phyloP scores from a whole-genome alignment of 2,888 invertebrate species.

The Pandemis heparana region DNA sequence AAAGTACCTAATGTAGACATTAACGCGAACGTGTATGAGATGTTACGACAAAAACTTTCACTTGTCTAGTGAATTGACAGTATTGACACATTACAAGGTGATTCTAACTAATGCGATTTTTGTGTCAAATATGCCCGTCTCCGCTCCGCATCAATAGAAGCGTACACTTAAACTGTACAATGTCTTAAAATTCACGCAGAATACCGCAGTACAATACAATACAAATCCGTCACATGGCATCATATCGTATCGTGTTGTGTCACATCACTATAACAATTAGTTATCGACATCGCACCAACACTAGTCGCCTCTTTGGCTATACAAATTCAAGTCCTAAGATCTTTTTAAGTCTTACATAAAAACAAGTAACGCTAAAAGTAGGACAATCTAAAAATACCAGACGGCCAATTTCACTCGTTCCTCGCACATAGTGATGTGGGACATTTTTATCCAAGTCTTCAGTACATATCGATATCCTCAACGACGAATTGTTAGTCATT shows the following conservation, averaged over 20 bases:
- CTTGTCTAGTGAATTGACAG: no score
- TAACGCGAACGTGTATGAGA: no score
- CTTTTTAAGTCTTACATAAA: slow-evolving; percentile 1
- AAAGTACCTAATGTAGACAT: no score
- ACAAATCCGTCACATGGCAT: background rate
- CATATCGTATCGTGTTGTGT: background rate
- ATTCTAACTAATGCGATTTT: no score
- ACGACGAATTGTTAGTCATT: background rate
- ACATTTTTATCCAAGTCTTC: background rate
- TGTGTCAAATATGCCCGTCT: no score
- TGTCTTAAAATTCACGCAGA: no score
- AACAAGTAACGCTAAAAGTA: background rate
- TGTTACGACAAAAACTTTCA: no score
- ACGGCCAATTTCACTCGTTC: background rate
- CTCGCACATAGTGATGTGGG: background rate
- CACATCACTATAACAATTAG: background rate
- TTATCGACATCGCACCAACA: background rate
- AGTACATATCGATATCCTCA: background rate
- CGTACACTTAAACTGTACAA: no score
- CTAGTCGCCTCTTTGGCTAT: background rate
- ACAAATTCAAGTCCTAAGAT: slow-evolving; percentile 5
- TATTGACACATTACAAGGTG: no score
- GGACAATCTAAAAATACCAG: background rate
- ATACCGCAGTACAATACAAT: background rate
- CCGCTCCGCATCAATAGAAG: no score